A percentile compares a stretch with the other conserved stretches of the same genome.
Evolutionary conservation across 2,888 invertebrate species (phyloP).

Genomic region (Microplitis deprimator): DNA sequence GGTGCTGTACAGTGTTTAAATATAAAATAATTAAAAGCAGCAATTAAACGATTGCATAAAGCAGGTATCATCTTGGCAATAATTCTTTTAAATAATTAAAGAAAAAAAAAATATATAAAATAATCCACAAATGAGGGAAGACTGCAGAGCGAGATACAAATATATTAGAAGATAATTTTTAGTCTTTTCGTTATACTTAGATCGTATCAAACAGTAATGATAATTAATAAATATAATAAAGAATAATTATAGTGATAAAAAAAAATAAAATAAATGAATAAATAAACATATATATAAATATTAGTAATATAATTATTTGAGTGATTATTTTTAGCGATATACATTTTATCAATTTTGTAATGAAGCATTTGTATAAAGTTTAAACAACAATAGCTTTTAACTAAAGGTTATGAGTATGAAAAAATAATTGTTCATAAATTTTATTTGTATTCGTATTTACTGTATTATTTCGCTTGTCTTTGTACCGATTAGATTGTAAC

Average conservation of each 20-base stretch:
- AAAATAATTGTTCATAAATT: conserved; percentile 38
- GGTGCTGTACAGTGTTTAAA: conserved; percentile 42
- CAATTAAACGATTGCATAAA: conserved; percentile 24
- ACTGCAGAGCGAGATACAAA: conserved; percentile 23
- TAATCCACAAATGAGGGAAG: conserved; percentile 27
- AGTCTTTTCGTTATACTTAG: conserved; percentile 32
- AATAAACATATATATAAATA: conserved; percentile 34
- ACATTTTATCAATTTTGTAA: conserved; percentile 55
- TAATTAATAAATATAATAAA: conserved; percentile 40
- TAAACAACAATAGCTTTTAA: conserved; percentile 37
- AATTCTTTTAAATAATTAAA: conserved; percentile 34
- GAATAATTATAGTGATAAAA: background rate
- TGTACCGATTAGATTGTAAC: conserved; percentile 18
- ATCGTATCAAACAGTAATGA: conserved; percentile 32
- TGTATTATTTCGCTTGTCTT: conserved; percentile 2
- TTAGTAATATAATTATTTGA: conserved; percentile 43
- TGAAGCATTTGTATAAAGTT: conserved; percentile 52
- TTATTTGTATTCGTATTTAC: background rate
- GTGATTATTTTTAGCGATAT: conserved; percentile 47
- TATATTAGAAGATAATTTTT: conserved; percentile 27
- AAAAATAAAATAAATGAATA: background rate
- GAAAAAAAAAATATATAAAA: conserved; percentile 30
- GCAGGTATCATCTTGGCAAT: conserved; percentile 40
- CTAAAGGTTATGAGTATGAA: conserved; percentile 31
- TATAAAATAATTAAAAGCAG: conserved; percentile 25